phyloP scores from a whole-genome alignment of 1,140 invertebrate species.

The Hyles vespertilio region DNA sequence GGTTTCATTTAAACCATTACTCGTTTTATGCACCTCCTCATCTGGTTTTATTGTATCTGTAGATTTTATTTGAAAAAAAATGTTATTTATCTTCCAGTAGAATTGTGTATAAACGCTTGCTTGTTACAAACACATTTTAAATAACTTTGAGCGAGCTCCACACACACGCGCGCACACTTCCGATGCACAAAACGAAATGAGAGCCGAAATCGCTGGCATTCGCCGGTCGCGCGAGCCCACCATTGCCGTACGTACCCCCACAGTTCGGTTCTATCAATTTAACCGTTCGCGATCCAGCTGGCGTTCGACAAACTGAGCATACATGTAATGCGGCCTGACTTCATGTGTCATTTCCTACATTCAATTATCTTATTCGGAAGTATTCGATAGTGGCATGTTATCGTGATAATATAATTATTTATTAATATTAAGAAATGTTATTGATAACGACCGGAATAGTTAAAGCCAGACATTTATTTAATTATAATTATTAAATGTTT shows the following conservation, averaged over 20 bases:
- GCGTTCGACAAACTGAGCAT: conserved; percentile 5
- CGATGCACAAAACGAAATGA: conserved; percentile 42
- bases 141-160: conserved; percentile 10
- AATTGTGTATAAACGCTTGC: conserved; percentile 13
- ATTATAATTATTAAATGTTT: no score
- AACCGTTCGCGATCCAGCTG: conserved; percentile 53
- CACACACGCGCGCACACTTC: conserved; percentile 24
- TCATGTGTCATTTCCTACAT: no score
- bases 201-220: conserved; percentile 26
- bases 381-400: no score
- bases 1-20: conserved; percentile 55
- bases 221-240: conserved; percentile 24
- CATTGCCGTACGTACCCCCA: conserved; percentile 43
- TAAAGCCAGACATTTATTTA: no score
- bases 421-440: no score
- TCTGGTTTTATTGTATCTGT: conserved; percentile 67
- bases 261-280: conserved; percentile 44
- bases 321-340: no score
- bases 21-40: conserved; percentile 64
- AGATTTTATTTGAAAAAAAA: conserved; percentile 60
- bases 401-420: no score
- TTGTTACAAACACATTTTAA: conserved; percentile 1
- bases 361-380: no score
- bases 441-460: no score
- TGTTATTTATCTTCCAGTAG: conserved; percentile 26